Evolutionary conservation across 2,113 vertebrate genomes (phyloP).

Genomic region (Cryptomyrus ogoouensis): DNA sequence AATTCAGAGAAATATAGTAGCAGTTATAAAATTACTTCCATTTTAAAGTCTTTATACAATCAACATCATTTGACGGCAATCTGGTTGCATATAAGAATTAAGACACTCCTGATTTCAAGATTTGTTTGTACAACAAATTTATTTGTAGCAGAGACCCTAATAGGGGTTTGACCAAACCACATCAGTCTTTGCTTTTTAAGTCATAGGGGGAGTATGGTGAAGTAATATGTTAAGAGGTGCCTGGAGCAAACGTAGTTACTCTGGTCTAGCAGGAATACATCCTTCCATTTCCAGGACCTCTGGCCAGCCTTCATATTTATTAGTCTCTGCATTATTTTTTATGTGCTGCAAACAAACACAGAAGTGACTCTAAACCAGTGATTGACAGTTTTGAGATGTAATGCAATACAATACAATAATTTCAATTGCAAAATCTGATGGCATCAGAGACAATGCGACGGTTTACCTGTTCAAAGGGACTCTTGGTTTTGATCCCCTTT

Average conservation of each 20-base stretch:
- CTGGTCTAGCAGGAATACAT: constrained; percentile 82
- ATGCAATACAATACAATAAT: background rate
- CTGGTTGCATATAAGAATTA: background rate
- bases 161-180: background rate
- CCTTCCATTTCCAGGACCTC: constrained; percentile 98
- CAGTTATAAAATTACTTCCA: background rate
- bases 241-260: constrained; percentile 55
- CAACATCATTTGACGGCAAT: background rate
- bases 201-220: background rate
- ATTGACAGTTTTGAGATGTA: background rate
- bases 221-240: background rate
- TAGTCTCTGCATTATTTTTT: constrained; percentile 92
- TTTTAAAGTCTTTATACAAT: background rate
- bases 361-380: background rate
- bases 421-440: background rate
- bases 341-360: constrained; percentile 70
- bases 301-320: constrained; percentile 97
- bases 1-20: background rate
- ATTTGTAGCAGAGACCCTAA: background rate
- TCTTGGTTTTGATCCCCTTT: constrained; percentile 70
- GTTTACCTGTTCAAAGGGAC: constrained; percentile 78
- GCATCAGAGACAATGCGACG: background rate
- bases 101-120: background rate
- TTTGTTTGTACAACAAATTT: background rate
- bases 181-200: background rate